A percentile compares a stretch with the other conserved stretches of the same genome.
Conservation (phyloP, 1,140 invertebrate genomes). For the Drosophila sturtevanti region DNA sequence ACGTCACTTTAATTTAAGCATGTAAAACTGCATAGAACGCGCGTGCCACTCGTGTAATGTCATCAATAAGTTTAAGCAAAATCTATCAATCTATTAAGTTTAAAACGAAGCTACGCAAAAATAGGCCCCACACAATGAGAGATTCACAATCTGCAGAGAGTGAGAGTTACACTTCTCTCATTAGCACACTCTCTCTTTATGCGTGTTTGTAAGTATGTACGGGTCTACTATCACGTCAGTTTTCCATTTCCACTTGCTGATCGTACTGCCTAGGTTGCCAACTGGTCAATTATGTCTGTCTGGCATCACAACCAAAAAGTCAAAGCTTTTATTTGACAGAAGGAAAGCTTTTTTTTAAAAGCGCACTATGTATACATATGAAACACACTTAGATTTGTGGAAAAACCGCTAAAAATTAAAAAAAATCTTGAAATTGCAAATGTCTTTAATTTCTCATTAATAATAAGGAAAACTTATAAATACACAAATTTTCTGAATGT, state of each 20-base stretch:
- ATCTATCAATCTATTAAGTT: conserved; percentile 9
- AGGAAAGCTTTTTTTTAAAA: conserved; percentile 15
- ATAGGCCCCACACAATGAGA: conserved; percentile 39
- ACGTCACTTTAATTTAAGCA: conserved; percentile 19
- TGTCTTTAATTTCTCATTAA: no score
- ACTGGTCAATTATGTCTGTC: conserved; percentile 6
- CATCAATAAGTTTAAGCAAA: not conserved
- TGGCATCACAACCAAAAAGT: not conserved
- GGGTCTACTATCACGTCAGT: conserved; percentile 51
- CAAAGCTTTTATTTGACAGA: conserved; percentile 10
- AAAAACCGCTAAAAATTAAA: no score
- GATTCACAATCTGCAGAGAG: conserved; percentile 54
- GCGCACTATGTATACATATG: conserved; percentile 15
- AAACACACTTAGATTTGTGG: no score
- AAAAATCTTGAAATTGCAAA: no score
- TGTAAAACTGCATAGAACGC: conserved; percentile 3
- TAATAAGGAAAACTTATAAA: no score
- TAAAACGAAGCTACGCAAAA: conserved; percentile 33
- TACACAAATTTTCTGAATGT: no score
- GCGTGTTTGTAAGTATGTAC: conserved; percentile 15
- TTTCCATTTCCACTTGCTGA: conserved; percentile 39
- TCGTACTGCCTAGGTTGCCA: conserved; percentile 27
- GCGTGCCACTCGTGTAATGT: not conserved
- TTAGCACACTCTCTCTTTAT: conserved; percentile 1
- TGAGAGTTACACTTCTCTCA: conserved; percentile 32